Base-by-base conservation (phyloP, 2,797 vertebrate species). In the Xerus rutilus region DNA sequence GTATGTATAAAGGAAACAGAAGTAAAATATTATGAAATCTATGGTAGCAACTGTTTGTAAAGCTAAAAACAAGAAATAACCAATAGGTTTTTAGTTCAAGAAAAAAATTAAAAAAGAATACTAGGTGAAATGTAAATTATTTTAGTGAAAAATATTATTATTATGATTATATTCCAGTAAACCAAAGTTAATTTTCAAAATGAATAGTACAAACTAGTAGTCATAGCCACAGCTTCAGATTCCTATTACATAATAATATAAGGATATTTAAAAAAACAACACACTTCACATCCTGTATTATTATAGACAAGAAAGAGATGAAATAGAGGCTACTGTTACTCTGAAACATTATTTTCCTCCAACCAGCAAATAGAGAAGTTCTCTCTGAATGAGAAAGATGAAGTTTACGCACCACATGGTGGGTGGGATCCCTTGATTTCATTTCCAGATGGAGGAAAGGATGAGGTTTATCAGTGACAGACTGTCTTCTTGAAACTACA, bases 331-430 rank as follows among this genome's bases (percentile, higher is more conserved):
- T 17, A 10, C 4, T 14, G 35, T 39, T 30, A 70, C 15, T 65
- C 0, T 49, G 2, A n/a, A 83, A 35, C 3, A 30, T 73, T 45
- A 12, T 47, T 86, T 78, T 67, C 1, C 39, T 6, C 9, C 47
- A 74, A 35, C 1, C 1, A 21, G 1, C 9, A 70, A 77, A 47
- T 49, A 47, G 10, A 47, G 43, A 90, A 54, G 0, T 3, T 59
- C 5, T 23, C 18, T 86, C 12, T 62, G 32, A 43, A 54, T 64
- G 45, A 47, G 10, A 49, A 70, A 23, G 23, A 54, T 4, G 12
- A 15, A 21, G 0, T 23, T 47, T 2, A 17, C 4, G 5, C 2
- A 43, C 8, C 1, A 0, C 4, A 18, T 4, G 1, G 1, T 23
- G 12, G 7, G 1, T 1, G 1, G 1, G 2, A n/a, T 3, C 17